Evolutionary conservation across 1,140 invertebrate species (phyloP), one percentile per base, ranked within the genome.

Genomic region (Drosophila punjabiensis): DNA sequence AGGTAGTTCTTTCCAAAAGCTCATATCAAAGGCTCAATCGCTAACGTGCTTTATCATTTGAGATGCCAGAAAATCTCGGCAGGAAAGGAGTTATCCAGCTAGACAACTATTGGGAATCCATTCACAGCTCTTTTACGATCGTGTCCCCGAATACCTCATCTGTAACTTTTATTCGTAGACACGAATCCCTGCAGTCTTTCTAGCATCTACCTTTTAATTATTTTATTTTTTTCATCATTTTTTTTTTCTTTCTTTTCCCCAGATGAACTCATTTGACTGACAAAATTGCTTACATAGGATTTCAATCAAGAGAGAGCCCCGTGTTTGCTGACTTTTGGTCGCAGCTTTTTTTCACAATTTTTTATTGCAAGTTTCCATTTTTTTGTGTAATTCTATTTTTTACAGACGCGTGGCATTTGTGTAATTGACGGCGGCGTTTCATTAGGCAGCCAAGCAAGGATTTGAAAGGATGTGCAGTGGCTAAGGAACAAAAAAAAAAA

Each of bases 401-500:
- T 66, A 30, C 14, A 39, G 67, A 52, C 81, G 86, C 85, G 85
- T 89, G 85, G 69, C 85, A 47, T 52, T 47, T 53, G 77, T 76
- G 67, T 89, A 90, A 90, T 89, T 89, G 85, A 79, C 70, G 78
- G 78, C 60, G 86, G 83, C 78, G 76, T 90, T 89, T 89, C 75
- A 88, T 89, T 89, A 89, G 76, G 60, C 65, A 75, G 48, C 82
- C 82, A 52, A 79, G 78, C 78, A 65, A 71, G 48, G 60, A 52
- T 63, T 30, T 45, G 37, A 89, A 85, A 89, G 79, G 75, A 82
- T 89, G 85, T 62, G 81, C 64, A 77, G 18, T 63, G 65, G 33
- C n/a, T 39, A 20, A 60, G 24, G 24, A 56, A 88, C 74, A 80
- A 85, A 73, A 74, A 18, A 80, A 80, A 84, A 73, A 74, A 18